Conservation (phyloP, 1,140 invertebrate species). For the Drosophila hydei region DNA sequence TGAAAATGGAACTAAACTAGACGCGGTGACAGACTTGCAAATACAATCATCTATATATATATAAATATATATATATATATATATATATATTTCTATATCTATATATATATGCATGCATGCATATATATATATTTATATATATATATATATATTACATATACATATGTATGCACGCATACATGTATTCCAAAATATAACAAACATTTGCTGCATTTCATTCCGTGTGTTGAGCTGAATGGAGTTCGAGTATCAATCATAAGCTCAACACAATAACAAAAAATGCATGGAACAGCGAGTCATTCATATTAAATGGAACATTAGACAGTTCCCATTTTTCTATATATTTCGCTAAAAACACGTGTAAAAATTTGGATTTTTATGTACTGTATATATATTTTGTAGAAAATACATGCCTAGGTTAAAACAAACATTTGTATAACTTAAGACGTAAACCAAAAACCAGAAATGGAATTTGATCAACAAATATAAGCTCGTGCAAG, state of each 20-base stretch:
- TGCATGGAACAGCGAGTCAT: conserved; percentile 10
- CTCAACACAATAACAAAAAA: conserved; percentile 45
- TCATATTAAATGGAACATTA: conserved; percentile 8
- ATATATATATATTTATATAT: conserved; percentile 23
- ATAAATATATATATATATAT: conserved; percentile 8
- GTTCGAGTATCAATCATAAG: conserved; percentile 25
- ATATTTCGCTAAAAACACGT: conserved; percentile 14
- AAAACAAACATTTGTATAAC: conserved; percentile 1
- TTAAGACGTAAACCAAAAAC: background rate
- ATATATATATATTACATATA: conserved; percentile 10
- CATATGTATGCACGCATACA: conserved; percentile 12
- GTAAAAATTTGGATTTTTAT: conserved; percentile 35
- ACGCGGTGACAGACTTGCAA: conserved; percentile 63
- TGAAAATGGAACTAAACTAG: conserved; percentile 2
- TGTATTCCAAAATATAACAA: conserved; percentile 62
- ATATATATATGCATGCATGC: too few relatives aligned
- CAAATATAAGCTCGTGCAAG: too few relatives aligned
- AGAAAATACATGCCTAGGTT: conserved; percentile 31
- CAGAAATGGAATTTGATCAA: background rate
- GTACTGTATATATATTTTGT: conserved; percentile 43
- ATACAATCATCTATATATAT: conserved; percentile 3
- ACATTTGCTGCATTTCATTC: conserved; percentile 75
- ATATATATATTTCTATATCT: too few relatives aligned
- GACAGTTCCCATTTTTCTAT: background rate
- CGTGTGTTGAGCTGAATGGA: conserved; percentile 44